Evolutionary conservation across 2,797 vertebrate species (phyloP), one percentile per base, ranked within the genome.

Genomic region (Acipenser transmontanus): DNA sequence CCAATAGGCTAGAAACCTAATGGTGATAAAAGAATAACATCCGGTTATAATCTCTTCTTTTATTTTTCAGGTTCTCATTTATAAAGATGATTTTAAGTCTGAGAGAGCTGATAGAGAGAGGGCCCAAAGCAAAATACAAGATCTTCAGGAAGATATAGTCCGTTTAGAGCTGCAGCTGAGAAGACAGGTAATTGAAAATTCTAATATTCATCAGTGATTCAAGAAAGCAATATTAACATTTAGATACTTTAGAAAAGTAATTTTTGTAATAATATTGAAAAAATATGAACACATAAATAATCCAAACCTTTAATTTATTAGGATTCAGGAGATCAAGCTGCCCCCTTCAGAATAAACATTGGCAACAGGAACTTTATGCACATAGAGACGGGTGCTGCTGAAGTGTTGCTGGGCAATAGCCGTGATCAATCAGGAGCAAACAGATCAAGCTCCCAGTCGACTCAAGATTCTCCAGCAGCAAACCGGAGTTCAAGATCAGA

Each of bases 61-160:
- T 66, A 49, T 63, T 56, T 64, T 67, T 7, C 76, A 99, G 96
- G 88, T 94, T 12, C 82, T 95, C 3, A 93, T 93, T 63, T 97
- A 98, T 71, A 80, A 88, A 47, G 95, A 98, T 0, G 96, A 99
- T 77, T 99, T 99, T 70, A 88, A 87, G 6, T 98, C 92, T 0
- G 96, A 98, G 73, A 87, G 96, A 61, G 87, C 90, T 0, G 96
- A 98, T 78, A 83, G 96, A 61, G 95, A 98, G 79, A 82, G 93
- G 67, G 96, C 95, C 0, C 96, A 98, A 69, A 83, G 88, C 59
- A 84, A 87, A 74, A 92, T 98, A 61, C 85, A 93, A 52, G 91
- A 93, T 66, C 91, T 98, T 52, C 87, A 94, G 73, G 89, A 91
- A 52, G 84, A 93, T 75, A 66, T 97, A 52, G 65, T 72, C 1